phyloP scores from a whole-genome alignment of 1,140 invertebrate genomes.

The Sogatella furcifera region DNA sequence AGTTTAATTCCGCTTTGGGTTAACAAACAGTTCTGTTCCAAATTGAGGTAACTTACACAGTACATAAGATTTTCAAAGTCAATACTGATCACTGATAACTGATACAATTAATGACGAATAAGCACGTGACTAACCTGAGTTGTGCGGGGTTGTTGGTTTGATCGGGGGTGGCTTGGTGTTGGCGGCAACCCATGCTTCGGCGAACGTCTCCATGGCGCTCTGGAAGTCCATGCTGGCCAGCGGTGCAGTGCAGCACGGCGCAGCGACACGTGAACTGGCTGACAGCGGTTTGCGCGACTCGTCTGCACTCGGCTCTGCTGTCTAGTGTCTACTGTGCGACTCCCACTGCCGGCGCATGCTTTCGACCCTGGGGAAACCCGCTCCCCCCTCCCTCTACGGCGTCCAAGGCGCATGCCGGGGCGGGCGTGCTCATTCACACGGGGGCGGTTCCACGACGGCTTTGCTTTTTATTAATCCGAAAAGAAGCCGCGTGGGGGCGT shows the following conservation, averaged over 20 bases:
- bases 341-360: too few species aligned
- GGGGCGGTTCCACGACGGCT: neutral
- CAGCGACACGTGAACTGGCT: neutral
- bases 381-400: neutral
- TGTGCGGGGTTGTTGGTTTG: conserved; percentile 13
- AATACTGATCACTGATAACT: too few species aligned
- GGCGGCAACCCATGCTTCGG: conserved; percentile 90
- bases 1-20: too few species aligned
- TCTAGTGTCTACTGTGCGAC: too few species aligned
- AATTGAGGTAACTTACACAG: too few species aligned
- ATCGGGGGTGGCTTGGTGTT: conserved; percentile 54
- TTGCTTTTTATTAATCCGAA: neutral
- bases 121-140: conserved; percentile 41
- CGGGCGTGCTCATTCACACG: neutral
- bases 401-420: neutral
- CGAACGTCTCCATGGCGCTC: conserved; percentile 94
- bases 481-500: neutral
- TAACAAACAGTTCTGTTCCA: too few species aligned
- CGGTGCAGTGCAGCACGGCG: neutral
- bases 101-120: neutral
- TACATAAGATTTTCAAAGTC: too few species aligned
- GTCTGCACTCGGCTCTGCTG: too few species aligned
- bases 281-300: too few species aligned
- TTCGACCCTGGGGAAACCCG: too few species aligned
- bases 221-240: conserved; percentile 76